Evolutionary conservation across 2,113 vertebrate species (phyloP), one percentile per base, ranked within the genome.

Genomic region (Onychostruthus taczanowskii): DNA sequence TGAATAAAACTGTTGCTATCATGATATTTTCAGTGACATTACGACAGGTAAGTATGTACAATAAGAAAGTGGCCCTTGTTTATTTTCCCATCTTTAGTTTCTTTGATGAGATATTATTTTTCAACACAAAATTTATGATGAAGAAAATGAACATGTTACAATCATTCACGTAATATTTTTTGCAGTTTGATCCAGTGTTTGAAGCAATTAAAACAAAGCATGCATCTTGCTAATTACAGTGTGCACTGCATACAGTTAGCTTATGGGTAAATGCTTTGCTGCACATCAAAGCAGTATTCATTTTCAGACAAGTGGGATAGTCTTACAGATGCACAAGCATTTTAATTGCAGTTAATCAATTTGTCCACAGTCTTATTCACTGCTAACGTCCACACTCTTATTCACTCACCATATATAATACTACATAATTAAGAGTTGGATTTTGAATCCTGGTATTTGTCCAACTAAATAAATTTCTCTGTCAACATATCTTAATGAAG

Each of bases 291-390:
- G 70, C 17, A 82, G 21, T 73, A 74, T 67, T 91, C 31, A 24
- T 84, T 92, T 89, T 74, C 59, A 89, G 44, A 67, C 35, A 82
- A 73, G 41, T 46, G 52, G 13, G 17, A 43, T 52, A 81, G 44
- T 30, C 41, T 92, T 76, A 86, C 6, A 93, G 56, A 63, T 80
- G 28, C 26, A 67, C 35, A 66, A 62, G 31, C 33, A 88, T 86
- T 95, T 93, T 79, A 94, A 94, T 92, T 92, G 67, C 81, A 94
- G 12, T 85, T 95, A 87, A 93, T 94, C 53, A 70, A 37, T 95
- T 86, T 95, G 49, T 69, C 61, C 56, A 83, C 49, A 68, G 74
- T n/a, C 50, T 87, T 88, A 56, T 70, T 88, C 58, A 49, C 19
- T 84, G 58, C 79, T 94, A 95, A 91, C 94, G 52, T 81, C 80